Conservation (phyloP, 2,113 vertebrate genomes). For the Anhinga rufa region DNA sequence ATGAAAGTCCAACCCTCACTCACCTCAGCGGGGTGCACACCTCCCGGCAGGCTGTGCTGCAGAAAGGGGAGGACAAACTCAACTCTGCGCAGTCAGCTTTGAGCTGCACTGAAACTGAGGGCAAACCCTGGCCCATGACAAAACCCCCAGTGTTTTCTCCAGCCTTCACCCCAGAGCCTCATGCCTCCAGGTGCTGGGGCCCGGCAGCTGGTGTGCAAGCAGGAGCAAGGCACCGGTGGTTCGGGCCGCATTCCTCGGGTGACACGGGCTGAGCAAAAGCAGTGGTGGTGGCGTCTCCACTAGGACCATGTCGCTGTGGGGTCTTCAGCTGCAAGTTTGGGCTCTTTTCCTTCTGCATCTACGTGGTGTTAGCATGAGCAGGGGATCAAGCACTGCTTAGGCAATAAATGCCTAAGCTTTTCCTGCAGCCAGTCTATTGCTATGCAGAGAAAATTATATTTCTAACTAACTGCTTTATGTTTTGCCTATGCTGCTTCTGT, state of each 20-base stretch:
- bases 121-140: not conserved
- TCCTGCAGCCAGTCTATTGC: not conserved
- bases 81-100: not conserved
- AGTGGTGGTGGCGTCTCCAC: not conserved
- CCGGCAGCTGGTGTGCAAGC: not conserved
- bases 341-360: not conserved
- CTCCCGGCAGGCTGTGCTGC: not conserved
- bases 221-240: not conserved
- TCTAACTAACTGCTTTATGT: not conserved
- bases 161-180: not conserved
- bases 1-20: not conserved
- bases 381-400: not conserved
- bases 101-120: not conserved
- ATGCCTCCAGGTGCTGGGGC: rapidly evolving
- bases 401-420: not conserved
- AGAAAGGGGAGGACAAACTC: not conserved
- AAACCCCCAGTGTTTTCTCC: not conserved
- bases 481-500: not conserved
- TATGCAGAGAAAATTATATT: not conserved
- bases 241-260: not conserved
- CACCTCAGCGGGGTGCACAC: not conserved
- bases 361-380: rapidly evolving
- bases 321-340: not conserved
- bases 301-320: rapidly evolving
- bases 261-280: not conserved